A percentile compares a stretch with the other conserved stretches of the same genome.
These are phyloP conservation scores for Lordiphosa andalusiaca DNA, from an alignment of 2,888 invertebrate species.

Conservation along the genomic window DNA sequence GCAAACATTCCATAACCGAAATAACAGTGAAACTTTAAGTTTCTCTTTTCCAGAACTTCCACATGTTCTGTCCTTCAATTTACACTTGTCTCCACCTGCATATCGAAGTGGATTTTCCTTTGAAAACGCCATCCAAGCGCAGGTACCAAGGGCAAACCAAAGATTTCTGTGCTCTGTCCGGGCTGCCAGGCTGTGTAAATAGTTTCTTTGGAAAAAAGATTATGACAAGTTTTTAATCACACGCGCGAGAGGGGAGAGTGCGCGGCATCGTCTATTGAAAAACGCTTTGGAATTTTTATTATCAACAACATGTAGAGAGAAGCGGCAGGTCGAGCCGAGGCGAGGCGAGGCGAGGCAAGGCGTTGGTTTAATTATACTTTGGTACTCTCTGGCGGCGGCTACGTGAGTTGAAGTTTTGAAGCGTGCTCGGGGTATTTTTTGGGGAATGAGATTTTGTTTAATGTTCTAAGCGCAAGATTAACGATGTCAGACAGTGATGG, in stretches of 20 bases:
- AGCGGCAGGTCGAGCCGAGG: conserved; percentile 2
- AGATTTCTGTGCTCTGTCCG: conserved; percentile 21
- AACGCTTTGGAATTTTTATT: conserved; percentile 71
- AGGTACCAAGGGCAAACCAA: conserved; percentile 41
- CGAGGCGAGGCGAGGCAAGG: conserved; percentile 20
- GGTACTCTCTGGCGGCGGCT: conserved; percentile 6
- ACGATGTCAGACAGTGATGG: conserved; percentile 52
- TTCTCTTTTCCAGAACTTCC: conserved; percentile 14
- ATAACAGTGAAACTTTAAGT: conserved; percentile 55
- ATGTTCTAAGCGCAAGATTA: conserved; percentile 54
- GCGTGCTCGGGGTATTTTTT: conserved; percentile 24
- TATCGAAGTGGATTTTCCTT: conserved; percentile 47
- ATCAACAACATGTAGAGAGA: conserved; percentile 34
- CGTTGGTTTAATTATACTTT: conserved; percentile 56
- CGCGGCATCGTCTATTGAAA: conserved; percentile 48
- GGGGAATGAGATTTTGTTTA: conserved; percentile 27
- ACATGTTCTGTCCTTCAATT: conserved; percentile 46
- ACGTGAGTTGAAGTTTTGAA: conserved; percentile 59
- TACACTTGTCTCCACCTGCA: conserved; percentile 50
- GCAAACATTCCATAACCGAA: conserved; percentile 14
- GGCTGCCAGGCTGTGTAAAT: conserved; percentile 49
- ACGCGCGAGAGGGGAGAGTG: conserved; percentile 32
- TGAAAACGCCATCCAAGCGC: conserved; percentile 31
- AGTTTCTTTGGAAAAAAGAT: conserved; percentile 67
- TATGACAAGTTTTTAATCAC: conserved; percentile 72